Evolutionary conservation across 2,797 vertebrate genomes (phyloP).

Genomic region (Falco columbarius): DNA sequence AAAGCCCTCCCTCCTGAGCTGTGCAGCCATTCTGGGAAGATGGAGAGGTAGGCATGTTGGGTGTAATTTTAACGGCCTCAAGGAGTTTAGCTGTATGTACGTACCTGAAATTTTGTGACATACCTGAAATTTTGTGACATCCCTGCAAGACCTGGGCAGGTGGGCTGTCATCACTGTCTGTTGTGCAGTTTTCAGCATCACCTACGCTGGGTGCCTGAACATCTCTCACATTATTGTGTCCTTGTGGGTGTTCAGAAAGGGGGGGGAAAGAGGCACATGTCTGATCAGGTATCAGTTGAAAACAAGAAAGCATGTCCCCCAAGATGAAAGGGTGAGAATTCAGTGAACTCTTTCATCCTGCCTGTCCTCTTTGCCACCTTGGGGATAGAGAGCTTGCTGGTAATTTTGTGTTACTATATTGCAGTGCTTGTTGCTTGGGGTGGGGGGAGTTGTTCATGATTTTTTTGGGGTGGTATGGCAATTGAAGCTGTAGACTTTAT

Average conservation of each 20-base stretch:
- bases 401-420: neutral
- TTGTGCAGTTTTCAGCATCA: neutral
- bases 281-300: neutral
- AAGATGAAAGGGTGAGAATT: neutral
- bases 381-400: neutral
- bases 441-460: rapidly evolving
- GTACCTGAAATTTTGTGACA: neutral
- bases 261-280: neutral
- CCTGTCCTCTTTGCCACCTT: neutral
- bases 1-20: neutral
- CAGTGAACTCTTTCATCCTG: neutral
- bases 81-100: neutral
- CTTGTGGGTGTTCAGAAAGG: neutral
- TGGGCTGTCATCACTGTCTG: neutral
- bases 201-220: rapidly evolving
- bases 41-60: neutral
- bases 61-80: rapidly evolving
- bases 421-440: neutral
- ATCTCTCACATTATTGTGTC: rapidly evolving
- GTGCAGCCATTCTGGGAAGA: rapidly evolving
- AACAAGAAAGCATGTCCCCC: rapidly evolving
- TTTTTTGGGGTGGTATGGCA: neutral
- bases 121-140: neutral
- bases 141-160: neutral
- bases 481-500: neutral